Percentiles rank a stretch among this genome's conserved stretches.
Conservation (phyloP, 1,140 invertebrate genomes). For the Harpegnathos saltator region DNA sequence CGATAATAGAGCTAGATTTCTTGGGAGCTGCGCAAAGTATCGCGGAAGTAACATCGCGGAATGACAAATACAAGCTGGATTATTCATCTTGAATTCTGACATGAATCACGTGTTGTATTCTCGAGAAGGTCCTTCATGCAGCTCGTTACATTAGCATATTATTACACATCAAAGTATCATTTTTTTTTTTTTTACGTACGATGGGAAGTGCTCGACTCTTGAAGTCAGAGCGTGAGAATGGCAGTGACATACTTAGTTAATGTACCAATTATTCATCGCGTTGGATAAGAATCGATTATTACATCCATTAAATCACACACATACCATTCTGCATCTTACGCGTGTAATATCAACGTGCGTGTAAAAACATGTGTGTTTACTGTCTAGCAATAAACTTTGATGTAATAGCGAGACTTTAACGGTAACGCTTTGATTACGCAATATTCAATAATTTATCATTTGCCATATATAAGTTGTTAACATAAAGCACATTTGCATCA, state of each 20-base stretch:
- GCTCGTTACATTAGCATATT: conserved; percentile 52
- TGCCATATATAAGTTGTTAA: conserved; percentile 6
- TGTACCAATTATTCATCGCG: conserved; percentile 48
- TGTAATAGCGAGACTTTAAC: background rate
- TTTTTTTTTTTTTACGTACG: conserved; percentile 53
- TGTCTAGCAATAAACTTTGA: background rate
- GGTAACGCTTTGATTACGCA: background rate
- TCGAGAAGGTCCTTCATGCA: conserved; percentile 38
- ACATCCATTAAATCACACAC: background rate
- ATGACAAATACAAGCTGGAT: background rate
- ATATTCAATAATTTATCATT: too few species aligned
- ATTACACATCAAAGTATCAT: conserved; percentile 18
- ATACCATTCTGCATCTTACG: conserved; percentile 6
- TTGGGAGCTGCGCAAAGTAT: background rate
- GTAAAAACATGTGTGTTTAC: background rate
- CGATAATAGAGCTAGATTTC: background rate
- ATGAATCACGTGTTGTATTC: conserved; percentile 29
- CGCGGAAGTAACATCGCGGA: background rate
- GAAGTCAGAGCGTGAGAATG: conserved; percentile 68
- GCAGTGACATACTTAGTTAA: conserved; percentile 67
- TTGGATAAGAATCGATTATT: conserved; percentile 46
- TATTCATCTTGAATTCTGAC: conserved; percentile 13
- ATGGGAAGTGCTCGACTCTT: conserved; percentile 45
- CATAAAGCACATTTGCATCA: conserved; percentile 43
- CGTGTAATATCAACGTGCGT: conserved; percentile 11